Base-by-base conservation (phyloP, 2,888 invertebrate species). In the Agapostemon virescens region DNA sequence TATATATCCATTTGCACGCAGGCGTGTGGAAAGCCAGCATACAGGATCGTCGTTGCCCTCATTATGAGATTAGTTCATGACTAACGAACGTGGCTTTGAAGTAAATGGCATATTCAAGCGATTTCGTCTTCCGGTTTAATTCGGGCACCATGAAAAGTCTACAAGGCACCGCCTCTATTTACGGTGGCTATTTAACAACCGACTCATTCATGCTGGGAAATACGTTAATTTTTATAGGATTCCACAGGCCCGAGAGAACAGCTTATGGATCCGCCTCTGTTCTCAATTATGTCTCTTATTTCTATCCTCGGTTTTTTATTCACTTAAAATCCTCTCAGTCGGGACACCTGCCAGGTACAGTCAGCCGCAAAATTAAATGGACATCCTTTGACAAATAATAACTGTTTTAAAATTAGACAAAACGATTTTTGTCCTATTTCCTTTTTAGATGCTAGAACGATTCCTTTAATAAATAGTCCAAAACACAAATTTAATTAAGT, bases 1-100 rank as follows among this genome's bases (percentile, higher is more conserved):
- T 79, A 79, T 78, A 78, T 82, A 75, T 73, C 74, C 79, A 77
- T 83, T 83, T 80, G 58, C 74, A 77, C 42, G 74, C 74, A 72
- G 67, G 64, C 68, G 66, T 77, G 67, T 68, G 74, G 74, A 70
- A 77, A 69, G 42, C 69, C 45, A 42, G 36, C 63, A 61, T 23
- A 42, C 45, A 74, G 71, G 49, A 55, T 64, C 66, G 38, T 69
- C 36, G 58, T 58, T 26, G 38, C 33, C 42, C 30, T 13, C 23
- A 69, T 36, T 69, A 55, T 33, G 68, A 55, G 64, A 81, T 70
- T 70, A 71, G 36, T 68, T 58, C 63, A 55, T 40, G 38, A 42
- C 36, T 58, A 49, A 74, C 26, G 52, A 42, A 30, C 38, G 38
- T 20, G 17, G 52, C 13, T 33, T 42, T 26, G 40, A 45, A 67